Conservation (phyloP, 2,888 invertebrate species). For the Aphidoletes aphidimyza region DNA sequence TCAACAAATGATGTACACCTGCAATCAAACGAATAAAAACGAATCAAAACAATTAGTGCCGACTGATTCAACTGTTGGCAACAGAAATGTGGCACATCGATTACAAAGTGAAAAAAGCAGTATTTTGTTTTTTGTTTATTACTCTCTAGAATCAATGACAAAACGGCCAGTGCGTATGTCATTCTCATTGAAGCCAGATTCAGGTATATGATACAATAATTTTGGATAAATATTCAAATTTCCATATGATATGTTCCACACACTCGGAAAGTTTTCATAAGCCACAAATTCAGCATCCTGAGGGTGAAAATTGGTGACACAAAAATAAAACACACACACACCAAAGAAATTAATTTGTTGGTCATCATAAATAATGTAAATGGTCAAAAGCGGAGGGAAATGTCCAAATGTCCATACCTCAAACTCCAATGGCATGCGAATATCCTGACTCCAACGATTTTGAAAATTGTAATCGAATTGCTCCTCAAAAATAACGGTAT, state of each 20-base stretch:
- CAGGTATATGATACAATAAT: conserved; percentile 60
- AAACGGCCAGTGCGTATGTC: conserved; percentile 37
- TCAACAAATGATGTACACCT: conserved; percentile 70
- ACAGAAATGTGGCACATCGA: no score
- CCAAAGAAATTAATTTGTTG: background rate
- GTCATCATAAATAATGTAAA: no score
- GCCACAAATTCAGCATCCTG: conserved; percentile 68
- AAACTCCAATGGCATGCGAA: conserved; percentile 68
- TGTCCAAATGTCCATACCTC: conserved; percentile 62
- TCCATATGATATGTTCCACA: conserved; percentile 62
- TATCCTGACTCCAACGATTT: conserved; percentile 65
- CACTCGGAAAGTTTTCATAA: conserved; percentile 64
- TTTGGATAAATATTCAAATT: conserved; percentile 65
- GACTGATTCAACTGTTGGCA: no score
- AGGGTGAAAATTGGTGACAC: background rate
- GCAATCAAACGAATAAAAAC: conserved; percentile 52
- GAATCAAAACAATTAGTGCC: no score
- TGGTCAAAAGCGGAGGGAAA: no score
- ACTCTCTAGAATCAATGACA: background rate
- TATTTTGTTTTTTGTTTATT: no score
- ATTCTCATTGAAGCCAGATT: conserved; percentile 54
- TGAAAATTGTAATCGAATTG: background rate
- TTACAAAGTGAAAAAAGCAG: background rate
- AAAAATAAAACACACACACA: background rate
- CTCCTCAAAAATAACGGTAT: conserved; percentile 54